These are phyloP conservation scores for Catamblyrhynchus diadema DNA, from an alignment of 2,797 vertebrate species.

Conservation along the genomic window DNA sequence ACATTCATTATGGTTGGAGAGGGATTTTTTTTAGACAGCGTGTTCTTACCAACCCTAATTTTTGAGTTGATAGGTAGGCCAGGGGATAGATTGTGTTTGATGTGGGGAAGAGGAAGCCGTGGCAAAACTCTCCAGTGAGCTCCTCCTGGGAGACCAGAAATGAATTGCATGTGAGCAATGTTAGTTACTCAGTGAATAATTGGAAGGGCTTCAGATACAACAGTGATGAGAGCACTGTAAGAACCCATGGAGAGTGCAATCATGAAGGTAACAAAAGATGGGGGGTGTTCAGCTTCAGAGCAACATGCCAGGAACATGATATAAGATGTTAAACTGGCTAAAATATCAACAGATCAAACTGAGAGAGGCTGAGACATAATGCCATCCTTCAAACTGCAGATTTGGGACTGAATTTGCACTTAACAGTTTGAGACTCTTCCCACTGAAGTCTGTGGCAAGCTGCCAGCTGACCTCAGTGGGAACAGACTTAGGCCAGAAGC, in stretches of 20 bases:
- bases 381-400: slow-evolving; percentile 24
- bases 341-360: slow-evolving; percentile 30
- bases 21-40: background rate
- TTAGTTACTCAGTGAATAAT: slow-evolving; percentile 11
- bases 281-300: background rate
- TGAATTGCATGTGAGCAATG: slow-evolving; percentile 5
- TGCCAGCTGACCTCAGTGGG: slow-evolving; percentile 21
- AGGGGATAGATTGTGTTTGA: slow-evolving; percentile 21
- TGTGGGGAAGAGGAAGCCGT: slow-evolving; percentile 16
- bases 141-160: slow-evolving; percentile 29
- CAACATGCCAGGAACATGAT: slow-evolving; percentile 25
- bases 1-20: background rate
- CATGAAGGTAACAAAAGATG: slow-evolving; percentile 32
- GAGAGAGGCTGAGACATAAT: background rate
- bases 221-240: slow-evolving; percentile 35
- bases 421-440: slow-evolving; percentile 20
- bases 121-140: background rate
- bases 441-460: background rate
- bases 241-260: slow-evolving; percentile 41
- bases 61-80: slow-evolving; percentile 7
- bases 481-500: background rate
- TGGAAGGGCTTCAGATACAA: slow-evolving; percentile 30
- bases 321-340: slow-evolving; percentile 20
- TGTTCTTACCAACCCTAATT: slow-evolving; percentile 4
- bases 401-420: slow-evolving; percentile 14